A percentile compares a stretch with the other conserved stretches of the same genome.
phyloP scores from a whole-genome alignment of 2,797 vertebrate species.

The Sciurus vulgaris region DNA sequence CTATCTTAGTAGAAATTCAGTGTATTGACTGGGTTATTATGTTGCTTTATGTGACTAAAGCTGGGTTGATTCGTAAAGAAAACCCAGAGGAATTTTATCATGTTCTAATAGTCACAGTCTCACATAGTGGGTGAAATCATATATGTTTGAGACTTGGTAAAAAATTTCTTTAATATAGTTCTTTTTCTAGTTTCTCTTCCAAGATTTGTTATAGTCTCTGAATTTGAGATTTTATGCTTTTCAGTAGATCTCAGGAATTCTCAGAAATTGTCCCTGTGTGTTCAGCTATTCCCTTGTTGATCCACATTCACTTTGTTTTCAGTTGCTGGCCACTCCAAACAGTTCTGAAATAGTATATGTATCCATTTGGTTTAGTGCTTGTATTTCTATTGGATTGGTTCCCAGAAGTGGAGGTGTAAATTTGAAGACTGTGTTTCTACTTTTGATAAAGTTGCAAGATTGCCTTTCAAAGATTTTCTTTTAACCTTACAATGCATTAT shows the following conservation, averaged over 20 bases:
- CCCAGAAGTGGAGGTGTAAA: slow-evolving; percentile 43
- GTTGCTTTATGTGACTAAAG: neutral
- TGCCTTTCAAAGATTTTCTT: slow-evolving; percentile 29
- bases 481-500: neutral
- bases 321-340: neutral
- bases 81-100: neutral
- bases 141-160: neutral
- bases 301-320: neutral
- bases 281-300: neutral
- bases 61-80: neutral
- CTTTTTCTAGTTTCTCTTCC: neutral
- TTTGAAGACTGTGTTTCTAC: slow-evolving; percentile 50
- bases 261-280: neutral
- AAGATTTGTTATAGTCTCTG: neutral
- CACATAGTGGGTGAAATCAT: neutral
- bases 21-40: neutral
- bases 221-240: neutral
- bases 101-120: neutral
- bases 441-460: slow-evolving; percentile 17
- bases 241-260: neutral
- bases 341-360: neutral
- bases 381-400: slow-evolving; percentile 64
- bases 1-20: neutral
- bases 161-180: neutral
- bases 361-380: neutral